phyloP scores from a whole-genome alignment of 2,797 vertebrate genomes.

The Acrocephalus scirpaceus region DNA sequence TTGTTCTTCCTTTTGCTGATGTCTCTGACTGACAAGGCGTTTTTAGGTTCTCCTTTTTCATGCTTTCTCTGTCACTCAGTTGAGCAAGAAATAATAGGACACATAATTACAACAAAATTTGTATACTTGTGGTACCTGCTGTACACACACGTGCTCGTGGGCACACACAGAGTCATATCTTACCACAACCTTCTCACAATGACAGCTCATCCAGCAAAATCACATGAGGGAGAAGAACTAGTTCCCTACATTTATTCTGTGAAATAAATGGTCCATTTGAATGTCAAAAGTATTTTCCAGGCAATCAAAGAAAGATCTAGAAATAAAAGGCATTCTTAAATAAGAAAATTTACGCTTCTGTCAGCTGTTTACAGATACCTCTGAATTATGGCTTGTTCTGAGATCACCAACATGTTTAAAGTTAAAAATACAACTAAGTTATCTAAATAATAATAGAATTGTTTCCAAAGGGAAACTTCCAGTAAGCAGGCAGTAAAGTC shows the following conservation, averaged over 20 bases:
- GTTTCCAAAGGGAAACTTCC: neutral
- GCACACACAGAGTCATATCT: neutral
- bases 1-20: neutral
- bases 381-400: neutral
- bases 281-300: neutral
- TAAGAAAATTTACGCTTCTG: neutral
- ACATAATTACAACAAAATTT: neutral
- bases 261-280: neutral
- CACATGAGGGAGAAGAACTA: neutral
- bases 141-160: neutral
- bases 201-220: neutral
- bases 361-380: neutral
- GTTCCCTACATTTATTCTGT: neutral
- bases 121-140: neutral
- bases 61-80: neutral
- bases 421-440: neutral
- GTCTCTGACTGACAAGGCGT: neutral
- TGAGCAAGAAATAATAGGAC: neutral
- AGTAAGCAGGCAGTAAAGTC: neutral
- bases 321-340: neutral
- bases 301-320: neutral
- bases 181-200: neutral
- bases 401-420: neutral
- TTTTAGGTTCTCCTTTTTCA: neutral
- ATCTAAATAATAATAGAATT: neutral